Percentiles rank a stretch among this genome's conserved stretches.
phyloP scores from a whole-genome alignment of 2,888 invertebrate species.

The Sycophila texana region DNA sequence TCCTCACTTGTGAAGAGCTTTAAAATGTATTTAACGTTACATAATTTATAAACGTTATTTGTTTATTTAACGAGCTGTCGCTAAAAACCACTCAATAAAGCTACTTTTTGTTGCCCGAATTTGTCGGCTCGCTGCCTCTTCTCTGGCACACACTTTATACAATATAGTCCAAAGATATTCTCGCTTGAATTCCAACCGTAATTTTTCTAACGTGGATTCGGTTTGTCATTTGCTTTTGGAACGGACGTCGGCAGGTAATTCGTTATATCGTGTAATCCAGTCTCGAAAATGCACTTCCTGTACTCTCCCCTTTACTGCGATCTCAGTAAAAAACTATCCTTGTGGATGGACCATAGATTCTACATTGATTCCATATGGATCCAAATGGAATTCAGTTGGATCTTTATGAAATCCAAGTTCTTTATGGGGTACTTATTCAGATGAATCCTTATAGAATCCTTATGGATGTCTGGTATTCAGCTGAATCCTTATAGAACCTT shows the following conservation, averaged over 20 bases:
- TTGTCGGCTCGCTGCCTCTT: neutral
- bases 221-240: constrained; percentile 42
- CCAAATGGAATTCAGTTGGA: too few relatives aligned
- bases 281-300: constrained; percentile 12
- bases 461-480: too few relatives aligned
- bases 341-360: too few relatives aligned
- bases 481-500: too few relatives aligned
- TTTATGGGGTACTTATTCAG: too few relatives aligned
- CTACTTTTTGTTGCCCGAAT: constrained; percentile 10
- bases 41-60: too few relatives aligned
- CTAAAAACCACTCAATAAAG: constrained; percentile 25
- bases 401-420: too few relatives aligned
- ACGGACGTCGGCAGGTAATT: constrained; percentile 54
- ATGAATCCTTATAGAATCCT: too few relatives aligned
- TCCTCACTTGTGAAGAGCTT: neutral
- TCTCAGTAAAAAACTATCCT: neutral
- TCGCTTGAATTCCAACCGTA: constrained; percentile 25
- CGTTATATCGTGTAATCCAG: constrained; percentile 47
- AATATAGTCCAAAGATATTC: constrained; percentile 10
- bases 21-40: neutral
- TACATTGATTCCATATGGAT: too few relatives aligned
- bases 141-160: neutral
- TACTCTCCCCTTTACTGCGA: too few relatives aligned
- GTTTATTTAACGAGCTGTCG: constrained; percentile 22
- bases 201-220: neutral